Evolutionary conservation across 2,797 vertebrate genomes (phyloP).

Genomic region (Jordanella pulchra): DNA sequence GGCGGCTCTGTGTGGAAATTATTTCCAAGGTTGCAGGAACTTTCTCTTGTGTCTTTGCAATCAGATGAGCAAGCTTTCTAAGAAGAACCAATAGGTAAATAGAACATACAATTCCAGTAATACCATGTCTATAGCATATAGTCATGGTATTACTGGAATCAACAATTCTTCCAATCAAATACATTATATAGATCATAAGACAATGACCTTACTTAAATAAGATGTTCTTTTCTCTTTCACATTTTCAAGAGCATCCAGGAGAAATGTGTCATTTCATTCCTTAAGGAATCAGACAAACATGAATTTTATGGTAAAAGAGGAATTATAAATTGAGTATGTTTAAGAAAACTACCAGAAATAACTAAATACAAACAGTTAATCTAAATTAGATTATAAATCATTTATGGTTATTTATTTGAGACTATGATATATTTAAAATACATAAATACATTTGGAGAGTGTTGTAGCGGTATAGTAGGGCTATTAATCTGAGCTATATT

Average conservation of each 20-base stretch:
- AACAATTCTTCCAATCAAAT: not conserved
- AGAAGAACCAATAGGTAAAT: slow-evolving; percentile 1
- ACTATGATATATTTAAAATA: not conserved
- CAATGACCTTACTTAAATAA: not conserved
- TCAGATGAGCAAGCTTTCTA: not conserved
- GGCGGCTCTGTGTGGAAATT: not conserved
- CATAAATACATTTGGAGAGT: not conserved
- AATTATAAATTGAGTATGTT: not conserved
- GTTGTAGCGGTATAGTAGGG: not conserved
- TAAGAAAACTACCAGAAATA: not conserved
- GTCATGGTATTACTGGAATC: no score
- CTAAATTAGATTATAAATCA: not conserved
- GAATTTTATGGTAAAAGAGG: not conserved
- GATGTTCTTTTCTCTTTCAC: not conserved
- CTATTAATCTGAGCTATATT: not conserved
- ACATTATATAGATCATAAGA: not conserved
- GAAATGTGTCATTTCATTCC: not conserved
- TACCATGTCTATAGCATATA: no score
- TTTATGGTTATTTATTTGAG: not conserved
- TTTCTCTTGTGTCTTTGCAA: not conserved
- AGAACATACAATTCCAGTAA: not conserved
- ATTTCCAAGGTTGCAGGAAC: not conserved
- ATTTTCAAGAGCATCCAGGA: not conserved
- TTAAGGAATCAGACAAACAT: not conserved
- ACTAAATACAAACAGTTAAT: not conserved